These are phyloP conservation scores for Stomatorhinus ivindoensis DNA, from an alignment of 2,113 vertebrate genomes.

Conservation along the genomic window DNA sequence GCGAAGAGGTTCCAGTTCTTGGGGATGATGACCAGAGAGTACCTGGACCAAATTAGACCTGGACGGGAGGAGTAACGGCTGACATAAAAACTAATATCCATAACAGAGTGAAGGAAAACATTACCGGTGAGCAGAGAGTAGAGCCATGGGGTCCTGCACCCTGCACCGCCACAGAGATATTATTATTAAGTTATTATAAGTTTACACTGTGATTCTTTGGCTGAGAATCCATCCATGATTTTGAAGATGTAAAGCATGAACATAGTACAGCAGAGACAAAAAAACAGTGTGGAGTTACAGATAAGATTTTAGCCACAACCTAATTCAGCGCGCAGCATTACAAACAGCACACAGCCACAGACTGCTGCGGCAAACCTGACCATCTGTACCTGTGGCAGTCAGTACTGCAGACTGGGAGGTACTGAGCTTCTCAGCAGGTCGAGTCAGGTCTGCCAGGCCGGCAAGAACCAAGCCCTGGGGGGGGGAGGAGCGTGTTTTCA, in stretches of 20 bases:
- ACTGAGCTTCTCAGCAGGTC: constrained; percentile 93
- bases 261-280: background rate
- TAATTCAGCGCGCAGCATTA: background rate
- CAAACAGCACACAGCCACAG: background rate
- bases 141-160: background rate
- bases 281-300: background rate
- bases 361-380: background rate
- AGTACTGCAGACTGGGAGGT: constrained; percentile 83
- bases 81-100: background rate
- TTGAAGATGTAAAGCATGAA: background rate
- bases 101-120: background rate
- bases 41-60: constrained; percentile 97
- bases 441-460: constrained; percentile 88
- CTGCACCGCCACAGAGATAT: background rate
- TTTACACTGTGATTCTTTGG: background rate
- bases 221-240: background rate
- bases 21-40: constrained; percentile 94
- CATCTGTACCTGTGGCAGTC: constrained; percentile 80
- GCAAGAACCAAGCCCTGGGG: constrained; percentile 81
- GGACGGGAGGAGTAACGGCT: constrained; percentile 22
- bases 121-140: background rate
- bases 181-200: background rate
- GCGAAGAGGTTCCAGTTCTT: constrained; percentile 97
- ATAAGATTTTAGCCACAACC: background rate
- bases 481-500: background rate